Evolutionary conservation across 2,113 vertebrate genomes (phyloP), one percentile per base, ranked within the genome.

Genomic region (Romanogobio albipinnatus): DNA sequence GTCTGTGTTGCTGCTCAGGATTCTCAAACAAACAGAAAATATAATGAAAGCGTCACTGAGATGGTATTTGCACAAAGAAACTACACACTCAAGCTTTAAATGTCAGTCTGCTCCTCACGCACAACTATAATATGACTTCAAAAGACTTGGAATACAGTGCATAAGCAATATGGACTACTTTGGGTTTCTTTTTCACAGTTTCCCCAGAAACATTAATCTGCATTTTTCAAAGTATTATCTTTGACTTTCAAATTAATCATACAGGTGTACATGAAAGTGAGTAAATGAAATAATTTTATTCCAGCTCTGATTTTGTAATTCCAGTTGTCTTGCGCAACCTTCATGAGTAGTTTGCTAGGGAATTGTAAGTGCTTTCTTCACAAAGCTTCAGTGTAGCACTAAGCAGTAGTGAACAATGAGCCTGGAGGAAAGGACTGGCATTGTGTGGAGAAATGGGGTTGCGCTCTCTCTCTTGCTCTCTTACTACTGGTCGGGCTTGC

Each of bases 381-480:
- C 87, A 93, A 87, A 81, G 77, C 91, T 90, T 89, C 92, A 93
- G 91, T 92, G 92, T 93, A 70, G n/a, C 81, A 84, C 76, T 82
- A 81, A 85, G 76, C 82, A 26, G 14, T 76, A 83, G 88, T 93
- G 91, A 92, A 93, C 94, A 94, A 93, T 94, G 86, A 92, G 92
- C 93, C 93, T 91, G 86, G 76, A 93, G 93, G 92, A 93, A 93
- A 93, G 90, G 90, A 85, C 33, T 49, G 83, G 89, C 89, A 93
- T 94, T 94, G 92, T 95, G 86, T 90, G 90, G 86, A 88, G 89
- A 92, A 93, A 93, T 92, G 93, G 93, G 94, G 92, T 91, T 93
- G 93, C 92, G 33, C 33, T 33, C 39, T 39, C 39, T 36, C 81
- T 47, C 36, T 51, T 85, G 84, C 87, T 90, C 17, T 84, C 91